phyloP scores from a whole-genome alignment of 2,113 vertebrate species.

The Amphiprion percula region DNA sequence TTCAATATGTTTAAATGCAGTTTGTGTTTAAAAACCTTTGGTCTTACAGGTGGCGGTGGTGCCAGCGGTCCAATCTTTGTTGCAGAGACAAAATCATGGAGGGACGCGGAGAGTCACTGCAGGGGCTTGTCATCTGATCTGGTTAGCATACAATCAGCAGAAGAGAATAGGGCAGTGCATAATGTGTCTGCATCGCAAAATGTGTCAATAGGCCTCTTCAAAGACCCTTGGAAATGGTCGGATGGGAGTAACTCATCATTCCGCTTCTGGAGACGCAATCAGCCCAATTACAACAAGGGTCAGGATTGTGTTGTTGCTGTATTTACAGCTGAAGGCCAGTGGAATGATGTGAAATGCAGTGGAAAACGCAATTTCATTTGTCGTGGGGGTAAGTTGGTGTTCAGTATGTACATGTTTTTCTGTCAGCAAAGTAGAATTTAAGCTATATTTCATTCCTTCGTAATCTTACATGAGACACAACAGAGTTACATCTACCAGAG shows the following conservation, averaged over 20 bases:
- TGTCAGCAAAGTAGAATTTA: neutral
- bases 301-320: slow-evolving; percentile 53
- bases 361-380: slow-evolving; percentile 56
- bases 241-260: slow-evolving; percentile 72
- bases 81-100: slow-evolving; percentile 63
- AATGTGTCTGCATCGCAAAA: slow-evolving; percentile 18
- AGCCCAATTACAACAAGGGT: slow-evolving; percentile 21
- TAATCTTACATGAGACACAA: neutral
- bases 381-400: slow-evolving; percentile 58
- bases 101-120: slow-evolving; percentile 71
- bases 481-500: neutral
- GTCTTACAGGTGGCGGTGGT: slow-evolving; percentile 33
- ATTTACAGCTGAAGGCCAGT: slow-evolving; percentile 50
- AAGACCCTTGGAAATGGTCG: slow-evolving; percentile 79
- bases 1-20: slow-evolving; percentile 11
- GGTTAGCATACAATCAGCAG: slow-evolving; percentile 59
- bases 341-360: slow-evolving; percentile 65
- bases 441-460: neutral
- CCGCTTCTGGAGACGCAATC: slow-evolving; percentile 57
- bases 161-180: slow-evolving; percentile 61
- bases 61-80: slow-evolving; percentile 39
- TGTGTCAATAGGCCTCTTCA: slow-evolving; percentile 80
- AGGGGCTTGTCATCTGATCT: slow-evolving; percentile 64
- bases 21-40: neutral
- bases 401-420: neutral